Percentiles rank a stretch among this genome's conserved stretches.
These are phyloP conservation scores for Dicerorhinus sumatrensis DNA, from an alignment of 2,113 vertebrate genomes.

Conservation along the genomic window DNA sequence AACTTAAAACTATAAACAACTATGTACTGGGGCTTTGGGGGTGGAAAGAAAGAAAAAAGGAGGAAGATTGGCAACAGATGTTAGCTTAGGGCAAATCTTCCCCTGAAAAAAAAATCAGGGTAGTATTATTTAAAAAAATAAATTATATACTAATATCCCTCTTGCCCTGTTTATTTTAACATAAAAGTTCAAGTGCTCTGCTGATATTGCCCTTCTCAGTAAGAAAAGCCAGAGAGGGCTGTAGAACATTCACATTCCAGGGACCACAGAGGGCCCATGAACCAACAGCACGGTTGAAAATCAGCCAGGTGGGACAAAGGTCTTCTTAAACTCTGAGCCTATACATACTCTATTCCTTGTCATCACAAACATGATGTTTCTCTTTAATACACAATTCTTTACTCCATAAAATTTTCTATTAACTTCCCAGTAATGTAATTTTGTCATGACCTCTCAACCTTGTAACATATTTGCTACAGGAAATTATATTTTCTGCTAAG, in stretches of 20 bases:
- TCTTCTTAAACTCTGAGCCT: neutral
- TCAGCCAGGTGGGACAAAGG: neutral
- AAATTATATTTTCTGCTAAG: slow-evolving; percentile 27
- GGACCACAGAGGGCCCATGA: neutral
- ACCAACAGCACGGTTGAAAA: neutral
- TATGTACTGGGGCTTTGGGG: too few relatives aligned
- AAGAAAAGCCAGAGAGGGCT: slow-evolving; percentile 39
- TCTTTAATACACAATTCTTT: neutral
- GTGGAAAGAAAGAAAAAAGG: too few relatives aligned
- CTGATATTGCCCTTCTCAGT: neutral
- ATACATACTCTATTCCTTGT: neutral
- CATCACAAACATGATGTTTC: neutral
- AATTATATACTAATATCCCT: neutral
- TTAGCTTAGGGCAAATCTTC: too few relatives aligned
- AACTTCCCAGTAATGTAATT: neutral
- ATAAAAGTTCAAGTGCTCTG: neutral
- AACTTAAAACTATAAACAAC: too few relatives aligned
- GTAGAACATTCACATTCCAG: neutral
- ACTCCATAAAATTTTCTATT: neutral
- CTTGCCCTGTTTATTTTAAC: slow-evolving; percentile 21
- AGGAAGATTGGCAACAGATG: too few relatives aligned
- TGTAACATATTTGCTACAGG: neutral
- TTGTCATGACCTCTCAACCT: neutral
- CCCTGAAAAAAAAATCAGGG: too few relatives aligned
- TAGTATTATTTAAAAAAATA: neutral